Conservation (phyloP, 2,888 invertebrate genomes). For the Nephrotoma guestfalica region DNA sequence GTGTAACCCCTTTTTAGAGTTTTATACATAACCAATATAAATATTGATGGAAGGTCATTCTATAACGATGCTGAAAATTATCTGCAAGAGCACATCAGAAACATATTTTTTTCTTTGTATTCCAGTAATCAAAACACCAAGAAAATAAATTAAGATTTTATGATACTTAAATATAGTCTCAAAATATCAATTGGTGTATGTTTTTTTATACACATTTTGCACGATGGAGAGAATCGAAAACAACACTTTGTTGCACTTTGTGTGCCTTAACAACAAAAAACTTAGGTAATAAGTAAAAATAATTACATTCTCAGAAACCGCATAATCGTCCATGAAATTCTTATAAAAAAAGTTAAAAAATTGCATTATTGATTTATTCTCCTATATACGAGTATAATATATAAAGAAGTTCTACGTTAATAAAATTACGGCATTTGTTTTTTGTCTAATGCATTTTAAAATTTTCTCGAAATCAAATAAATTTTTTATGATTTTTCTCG, state of each 20-base stretch:
- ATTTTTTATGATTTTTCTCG: not conserved
- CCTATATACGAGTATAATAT: not conserved
- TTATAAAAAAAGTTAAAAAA: not conserved
- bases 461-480: not conserved
- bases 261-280: not conserved
- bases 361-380: not conserved
- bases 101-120: not conserved
- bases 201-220: not conserved
- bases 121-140: not conserved
- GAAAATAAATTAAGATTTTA: not conserved
- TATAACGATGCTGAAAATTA: not conserved
- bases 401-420: not conserved
- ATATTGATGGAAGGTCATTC: not conserved
- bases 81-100: not conserved
- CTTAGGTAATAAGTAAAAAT: not conserved
- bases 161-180: slow-evolving; percentile 3
- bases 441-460: not conserved
- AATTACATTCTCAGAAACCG: not conserved
- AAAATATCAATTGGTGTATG: slow-evolving; percentile 1
- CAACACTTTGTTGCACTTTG: not conserved
- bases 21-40: not conserved
- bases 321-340: not conserved
- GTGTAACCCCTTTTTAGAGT: not conserved
- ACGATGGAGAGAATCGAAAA: not conserved
- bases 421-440: not conserved